These are phyloP conservation scores for Lampris megalopsis DNA, from an alignment of 2,113 vertebrate species.

Conservation along the genomic window DNA sequence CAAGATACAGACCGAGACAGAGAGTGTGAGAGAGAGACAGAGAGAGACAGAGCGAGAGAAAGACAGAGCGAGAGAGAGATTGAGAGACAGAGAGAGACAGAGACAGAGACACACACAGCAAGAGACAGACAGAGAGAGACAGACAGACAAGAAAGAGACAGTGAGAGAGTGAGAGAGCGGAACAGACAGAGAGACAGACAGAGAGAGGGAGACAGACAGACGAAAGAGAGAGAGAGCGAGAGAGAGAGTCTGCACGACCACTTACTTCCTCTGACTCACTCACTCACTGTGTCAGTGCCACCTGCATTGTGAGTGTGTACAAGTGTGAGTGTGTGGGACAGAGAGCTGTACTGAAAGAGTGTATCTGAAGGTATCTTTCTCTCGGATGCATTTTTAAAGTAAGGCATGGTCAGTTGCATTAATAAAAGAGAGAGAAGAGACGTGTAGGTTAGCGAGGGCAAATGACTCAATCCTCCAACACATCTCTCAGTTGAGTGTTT, in stretches of 20 bases:
- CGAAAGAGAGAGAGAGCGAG: not conserved
- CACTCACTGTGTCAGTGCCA: not conserved
- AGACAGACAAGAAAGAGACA: not conserved
- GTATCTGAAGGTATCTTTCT: slow-evolving; percentile 5
- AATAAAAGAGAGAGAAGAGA: not conserved
- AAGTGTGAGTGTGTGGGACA: not conserved
- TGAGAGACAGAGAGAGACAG: slow-evolving; percentile 16
- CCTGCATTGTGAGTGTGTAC: not conserved
- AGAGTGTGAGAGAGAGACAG: slow-evolving; percentile 16
- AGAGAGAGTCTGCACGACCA: slow-evolving; percentile 26
- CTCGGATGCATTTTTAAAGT: not conserved
- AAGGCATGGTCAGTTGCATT: not conserved
- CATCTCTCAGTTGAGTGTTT: slow-evolving; percentile 24
- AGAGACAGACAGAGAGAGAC: not conserved
- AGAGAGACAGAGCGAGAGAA: not conserved
- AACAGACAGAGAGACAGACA: slow-evolving; percentile 9
- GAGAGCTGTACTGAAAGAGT: not conserved
- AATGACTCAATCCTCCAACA: not conserved
- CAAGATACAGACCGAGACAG: slow-evolving; percentile 11
- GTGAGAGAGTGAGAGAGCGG: not conserved
- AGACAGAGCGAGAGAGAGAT: slow-evolving; percentile 1
- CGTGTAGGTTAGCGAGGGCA: not conserved
- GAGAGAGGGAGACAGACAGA: slow-evolving; percentile 7
- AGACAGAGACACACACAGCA: no score
- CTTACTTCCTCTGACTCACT: slow-evolving; percentile 72